Evolutionary conservation across 2,797 vertebrate species (phyloP).

Genomic region (Neosilurus hyrtlii): DNA sequence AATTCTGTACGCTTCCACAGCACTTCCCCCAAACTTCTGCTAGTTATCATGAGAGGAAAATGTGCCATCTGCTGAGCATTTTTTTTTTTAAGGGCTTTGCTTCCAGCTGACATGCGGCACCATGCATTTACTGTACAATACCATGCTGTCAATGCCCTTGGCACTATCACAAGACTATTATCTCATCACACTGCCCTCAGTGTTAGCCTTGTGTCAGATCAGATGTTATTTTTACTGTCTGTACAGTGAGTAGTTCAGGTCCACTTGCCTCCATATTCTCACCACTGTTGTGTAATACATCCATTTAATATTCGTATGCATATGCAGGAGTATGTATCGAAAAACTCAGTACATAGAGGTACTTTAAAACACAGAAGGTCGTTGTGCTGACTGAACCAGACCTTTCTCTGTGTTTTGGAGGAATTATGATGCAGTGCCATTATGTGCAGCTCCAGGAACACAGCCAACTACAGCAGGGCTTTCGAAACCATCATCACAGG

Average conservation of each 20-base stretch:
- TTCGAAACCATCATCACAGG: constrained; percentile 30
- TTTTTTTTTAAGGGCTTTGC: constrained; percentile 12
- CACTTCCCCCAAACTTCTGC: constrained; percentile 36
- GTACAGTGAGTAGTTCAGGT: constrained; percentile 10
- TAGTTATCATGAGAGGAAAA: constrained; percentile 27
- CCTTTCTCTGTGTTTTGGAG: background rate
- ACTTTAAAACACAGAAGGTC: background rate
- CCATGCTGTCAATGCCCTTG: constrained; percentile 7
- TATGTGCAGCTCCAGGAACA: constrained; percentile 24
- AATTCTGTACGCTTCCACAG: constrained; percentile 20
- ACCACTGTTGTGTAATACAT: background rate
- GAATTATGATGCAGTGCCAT: background rate
- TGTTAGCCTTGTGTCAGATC: constrained; percentile 9
- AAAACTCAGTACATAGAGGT: background rate
- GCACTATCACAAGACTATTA: background rate
- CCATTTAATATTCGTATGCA: constrained; percentile 1
- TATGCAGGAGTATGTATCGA: background rate
- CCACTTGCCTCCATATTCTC: background rate
- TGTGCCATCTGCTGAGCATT: constrained; percentile 51
- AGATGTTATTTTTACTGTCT: background rate
- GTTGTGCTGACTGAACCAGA: background rate
- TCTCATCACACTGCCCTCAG: background rate
- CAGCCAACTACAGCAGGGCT: constrained; percentile 29
- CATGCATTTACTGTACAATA: background rate
- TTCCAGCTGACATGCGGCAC: constrained; percentile 38